A percentile compares a stretch with the other conserved stretches of the same genome.
Conservation (phyloP, 2,888 invertebrate genomes). For the Oscheius sp. region DNA sequence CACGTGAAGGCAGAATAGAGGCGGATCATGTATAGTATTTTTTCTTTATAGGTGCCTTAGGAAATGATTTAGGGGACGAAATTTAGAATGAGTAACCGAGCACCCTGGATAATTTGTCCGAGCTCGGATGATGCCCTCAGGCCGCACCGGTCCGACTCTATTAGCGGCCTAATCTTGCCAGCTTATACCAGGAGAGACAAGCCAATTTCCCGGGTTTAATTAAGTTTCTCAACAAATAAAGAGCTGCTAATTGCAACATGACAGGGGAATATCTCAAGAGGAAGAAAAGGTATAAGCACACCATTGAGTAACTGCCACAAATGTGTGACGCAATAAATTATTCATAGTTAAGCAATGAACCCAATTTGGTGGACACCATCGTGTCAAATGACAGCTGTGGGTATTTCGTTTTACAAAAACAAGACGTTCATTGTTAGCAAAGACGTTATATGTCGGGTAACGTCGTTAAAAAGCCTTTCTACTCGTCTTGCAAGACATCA, state of each 20-base stretch:
- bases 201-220: slow-evolving; percentile 26
- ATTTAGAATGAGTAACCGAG: slow-evolving; percentile 16
- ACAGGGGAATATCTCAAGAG: background rate
- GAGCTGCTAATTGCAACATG: slow-evolving; percentile 23
- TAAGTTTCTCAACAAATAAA: slow-evolving; percentile 33
- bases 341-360: slow-evolving; percentile 15
- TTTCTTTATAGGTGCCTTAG: no score
- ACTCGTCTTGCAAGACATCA: no score
- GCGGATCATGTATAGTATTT: background rate
- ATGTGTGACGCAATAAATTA: slow-evolving; percentile 17
- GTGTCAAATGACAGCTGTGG: no score
- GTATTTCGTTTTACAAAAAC: no score
- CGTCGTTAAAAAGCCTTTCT: no score
- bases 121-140: slow-evolving; percentile 9
- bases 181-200: slow-evolving; percentile 32
- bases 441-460: no score
- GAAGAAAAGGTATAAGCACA: background rate
- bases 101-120: slow-evolving; percentile 17
- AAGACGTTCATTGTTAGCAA: no score
- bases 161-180: slow-evolving; percentile 28
- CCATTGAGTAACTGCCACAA: slow-evolving; percentile 4
- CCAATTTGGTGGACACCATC: no score
- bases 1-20: background rate
- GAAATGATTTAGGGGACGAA: background rate
- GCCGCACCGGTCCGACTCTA: slow-evolving; percentile 31